phyloP scores from a whole-genome alignment of 2,113 vertebrate genomes.

The Rissa tridactyla region DNA sequence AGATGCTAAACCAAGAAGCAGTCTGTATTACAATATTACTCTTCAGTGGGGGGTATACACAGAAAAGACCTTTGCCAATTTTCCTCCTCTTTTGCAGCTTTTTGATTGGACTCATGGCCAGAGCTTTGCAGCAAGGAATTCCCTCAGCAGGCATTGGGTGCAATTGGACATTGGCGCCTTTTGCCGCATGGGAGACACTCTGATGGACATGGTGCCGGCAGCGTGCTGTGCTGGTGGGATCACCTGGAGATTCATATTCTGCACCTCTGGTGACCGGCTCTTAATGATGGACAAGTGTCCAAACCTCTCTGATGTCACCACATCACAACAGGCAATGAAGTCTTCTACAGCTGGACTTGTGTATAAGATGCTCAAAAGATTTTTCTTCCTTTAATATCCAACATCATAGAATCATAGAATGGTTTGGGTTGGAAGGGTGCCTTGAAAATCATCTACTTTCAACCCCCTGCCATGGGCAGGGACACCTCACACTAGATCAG shows the following conservation, averaged over 20 bases:
- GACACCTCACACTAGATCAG: background rate
- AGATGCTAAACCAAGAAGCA: background rate
- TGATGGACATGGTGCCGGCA: background rate
- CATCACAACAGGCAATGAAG: background rate
- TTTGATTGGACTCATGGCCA: conserved; percentile 70
- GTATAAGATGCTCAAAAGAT: background rate
- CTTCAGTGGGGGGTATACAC: background rate
- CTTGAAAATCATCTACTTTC: background rate
- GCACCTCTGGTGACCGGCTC: conserved; percentile 26
- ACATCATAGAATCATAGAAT: background rate
- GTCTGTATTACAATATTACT: background rate
- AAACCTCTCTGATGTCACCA: background rate
- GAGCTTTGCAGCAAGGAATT: conserved; percentile 65
- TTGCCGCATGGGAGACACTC: background rate
- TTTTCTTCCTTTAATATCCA: background rate
- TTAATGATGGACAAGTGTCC: background rate
- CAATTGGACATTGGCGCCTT: conserved; percentile 77
- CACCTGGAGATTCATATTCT: conserved; percentile 69
- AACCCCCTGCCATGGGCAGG: background rate
- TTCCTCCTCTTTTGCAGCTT: conserved; percentile 41
- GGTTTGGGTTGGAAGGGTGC: background rate
- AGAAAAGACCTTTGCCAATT: background rate
- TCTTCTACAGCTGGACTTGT: background rate
- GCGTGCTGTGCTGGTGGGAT: conserved; percentile 52
- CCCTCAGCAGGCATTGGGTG: conserved; percentile 63